Percentiles rank a stretch among this genome's conserved stretches.
Evolutionary conservation across 2,113 vertebrate species (phyloP).

Genomic region (Pangasianodon hypophthalmus): DNA sequence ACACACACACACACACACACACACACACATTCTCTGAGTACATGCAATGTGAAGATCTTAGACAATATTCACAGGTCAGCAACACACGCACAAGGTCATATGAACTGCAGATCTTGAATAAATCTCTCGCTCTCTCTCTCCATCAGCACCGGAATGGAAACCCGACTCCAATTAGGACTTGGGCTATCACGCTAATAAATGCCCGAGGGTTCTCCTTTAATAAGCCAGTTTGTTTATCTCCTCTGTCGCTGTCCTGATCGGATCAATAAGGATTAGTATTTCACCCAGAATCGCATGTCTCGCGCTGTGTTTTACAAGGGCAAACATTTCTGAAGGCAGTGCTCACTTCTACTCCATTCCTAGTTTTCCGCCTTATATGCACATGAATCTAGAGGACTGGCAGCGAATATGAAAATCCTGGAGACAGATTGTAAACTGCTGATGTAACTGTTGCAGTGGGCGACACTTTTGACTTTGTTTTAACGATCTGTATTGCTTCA

Average conservation of each 20-base stretch:
- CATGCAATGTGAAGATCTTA: conserved; percentile 1
- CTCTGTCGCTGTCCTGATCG: conserved; percentile 54
- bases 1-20: conserved; percentile 28
- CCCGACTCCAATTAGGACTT: conserved; percentile 49
- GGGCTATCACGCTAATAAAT: conserved; percentile 51
- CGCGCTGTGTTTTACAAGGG: conserved; percentile 48
- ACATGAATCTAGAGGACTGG: not conserved
- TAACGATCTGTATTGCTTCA: not conserved
- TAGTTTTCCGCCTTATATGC: not conserved
- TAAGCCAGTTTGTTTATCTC: conserved; percentile 66
- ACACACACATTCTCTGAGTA: conserved; percentile 14
- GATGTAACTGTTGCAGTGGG: not conserved
- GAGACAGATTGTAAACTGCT: not conserved
- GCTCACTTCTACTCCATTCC: conserved; percentile 27
- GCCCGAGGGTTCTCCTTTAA: conserved; percentile 57
- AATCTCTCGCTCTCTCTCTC: conserved; percentile 1
- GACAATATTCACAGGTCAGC: conserved; percentile 47
- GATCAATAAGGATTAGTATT: conserved; percentile 67
- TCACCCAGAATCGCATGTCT: conserved; percentile 59
- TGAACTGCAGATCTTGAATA: conserved; percentile 35
- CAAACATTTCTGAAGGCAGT: conserved; percentile 30
- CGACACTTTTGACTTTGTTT: not conserved
- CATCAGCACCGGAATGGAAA: conserved; percentile 44
- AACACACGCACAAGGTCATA: conserved; percentile 47
- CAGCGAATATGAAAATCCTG: not conserved